A percentile compares a stretch with the other conserved stretches of the same genome.
Evolutionary conservation across 1,140 invertebrate genomes (phyloP).

Genomic region (Sitobion miscanthi): DNA sequence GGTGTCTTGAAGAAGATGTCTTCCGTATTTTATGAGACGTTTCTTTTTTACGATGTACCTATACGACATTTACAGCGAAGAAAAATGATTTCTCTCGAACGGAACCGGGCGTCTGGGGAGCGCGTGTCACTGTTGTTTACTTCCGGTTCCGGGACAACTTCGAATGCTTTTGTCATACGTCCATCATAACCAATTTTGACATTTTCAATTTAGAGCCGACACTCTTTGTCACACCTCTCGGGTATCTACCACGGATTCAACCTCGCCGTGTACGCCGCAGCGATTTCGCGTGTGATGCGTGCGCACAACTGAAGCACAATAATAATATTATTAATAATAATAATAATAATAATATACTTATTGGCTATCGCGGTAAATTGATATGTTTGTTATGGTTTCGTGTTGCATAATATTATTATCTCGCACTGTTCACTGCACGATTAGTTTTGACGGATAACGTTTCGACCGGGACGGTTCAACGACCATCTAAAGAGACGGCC

Average conservation of each 20-base stretch:
- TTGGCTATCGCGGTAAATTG: background rate
- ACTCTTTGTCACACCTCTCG: background rate
- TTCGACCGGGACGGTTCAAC: background rate
- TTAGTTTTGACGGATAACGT: background rate
- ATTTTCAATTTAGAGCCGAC: constrained; percentile 26
- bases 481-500: background rate
- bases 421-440: background rate
- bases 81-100: constrained; percentile 23
- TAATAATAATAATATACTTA: background rate
- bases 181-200: background rate
- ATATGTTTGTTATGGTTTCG: background rate
- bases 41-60: background rate
- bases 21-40: background rate
- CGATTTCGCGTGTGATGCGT: background rate
- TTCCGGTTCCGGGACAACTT: background rate
- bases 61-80: background rate
- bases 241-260: background rate
- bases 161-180: constrained; percentile 1
- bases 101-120: background rate
- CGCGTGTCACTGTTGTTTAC: constrained; percentile 38
- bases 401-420: background rate
- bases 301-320: too few species aligned
- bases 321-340: too few species aligned
- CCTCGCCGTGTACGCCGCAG: background rate
- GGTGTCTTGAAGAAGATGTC: background rate